Evolutionary conservation across 2,113 vertebrate species (phyloP), one percentile per base, ranked within the genome.

Genomic region (Desmodus rotundus): DNA sequence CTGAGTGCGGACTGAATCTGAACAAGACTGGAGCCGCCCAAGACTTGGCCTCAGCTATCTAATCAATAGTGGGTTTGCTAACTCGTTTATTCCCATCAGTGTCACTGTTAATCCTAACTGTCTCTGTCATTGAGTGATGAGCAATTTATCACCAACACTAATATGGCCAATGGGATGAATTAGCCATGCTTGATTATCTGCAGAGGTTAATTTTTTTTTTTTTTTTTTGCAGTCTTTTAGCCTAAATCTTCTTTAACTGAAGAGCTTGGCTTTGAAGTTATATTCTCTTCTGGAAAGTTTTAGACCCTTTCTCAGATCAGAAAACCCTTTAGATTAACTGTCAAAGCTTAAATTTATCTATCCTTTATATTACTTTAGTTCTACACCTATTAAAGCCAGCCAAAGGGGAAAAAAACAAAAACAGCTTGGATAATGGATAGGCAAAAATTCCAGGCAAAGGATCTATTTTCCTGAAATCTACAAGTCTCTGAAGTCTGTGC

Each of bases 381-480:
- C 61, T 54, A 19, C 0, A 41, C 56, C 13, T 0, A 33, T 67
- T 17, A 68, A 82, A 95, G 47, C 5, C 89, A 91, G n/a, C 17
- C 8, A 93, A 52, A 45, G 58, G 13, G 3, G 38, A 4, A 3
- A 6, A 24, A 26, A 26, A 28, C 24, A 28, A 31, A 38, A 45
- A 74, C 14, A 47, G 1, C 89, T 95, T 96, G 92, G 33, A 50
- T 58, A 28, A 0, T 52, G 16, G 74, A 95, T 94, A 54, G 6
- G 43, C 87, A 88, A 96, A 93, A 24, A 90, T n/a, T 11, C 3
- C 28, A 94, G 22, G 58, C 76, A 7, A 90, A 97, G 65, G 78
- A 87, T 24, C 4, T 19, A 20, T 96, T 93, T 97, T 65, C 58
- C 22, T 94, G 22, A 97, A 96, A 77, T 67, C 17, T 96, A 7